phyloP scores from a whole-genome alignment of 2,113 vertebrate genomes.

The Plotosus lineatus region DNA sequence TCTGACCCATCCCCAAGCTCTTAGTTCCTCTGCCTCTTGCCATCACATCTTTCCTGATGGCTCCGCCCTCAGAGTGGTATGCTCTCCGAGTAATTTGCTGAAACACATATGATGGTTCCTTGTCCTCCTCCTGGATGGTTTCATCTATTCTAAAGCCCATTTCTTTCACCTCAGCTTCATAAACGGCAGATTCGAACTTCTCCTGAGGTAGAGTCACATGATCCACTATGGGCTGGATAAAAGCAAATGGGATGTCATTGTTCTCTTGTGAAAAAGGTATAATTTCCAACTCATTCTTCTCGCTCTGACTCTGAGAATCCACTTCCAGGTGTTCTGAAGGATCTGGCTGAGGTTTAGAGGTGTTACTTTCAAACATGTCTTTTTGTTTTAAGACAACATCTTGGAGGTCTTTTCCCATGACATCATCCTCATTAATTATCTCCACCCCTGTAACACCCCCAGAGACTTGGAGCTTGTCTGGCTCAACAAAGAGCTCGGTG shows the following conservation, averaged over 20 bases:
- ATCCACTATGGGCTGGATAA: constrained; percentile 14
- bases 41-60: constrained; percentile 18
- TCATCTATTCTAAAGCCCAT: neutral
- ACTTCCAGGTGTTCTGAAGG: constrained; percentile 1
- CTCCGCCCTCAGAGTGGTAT: constrained; percentile 49
- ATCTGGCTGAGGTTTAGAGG: constrained; percentile 12
- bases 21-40: constrained; percentile 39
- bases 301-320: constrained; percentile 1
- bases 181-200: neutral
- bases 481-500: constrained; percentile 61
- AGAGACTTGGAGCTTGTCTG: constrained; percentile 44
- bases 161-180: constrained; percentile 4
- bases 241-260: constrained; percentile 10
- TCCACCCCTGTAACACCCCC: neutral
- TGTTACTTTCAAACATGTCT: neutral
- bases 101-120: neutral
- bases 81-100: constrained; percentile 55
- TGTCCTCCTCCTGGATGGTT: neutral
- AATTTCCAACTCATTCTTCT: neutral
- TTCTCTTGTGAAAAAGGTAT: constrained; percentile 38
- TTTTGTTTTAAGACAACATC: neutral
- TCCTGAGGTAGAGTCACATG: neutral
- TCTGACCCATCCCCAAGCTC: constrained; percentile 38
- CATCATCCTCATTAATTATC: constrained; percentile 8
- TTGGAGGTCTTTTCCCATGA: neutral